Conservation (phyloP, 2,888 invertebrate genomes). For the Lasioglossum zephyrum region DNA sequence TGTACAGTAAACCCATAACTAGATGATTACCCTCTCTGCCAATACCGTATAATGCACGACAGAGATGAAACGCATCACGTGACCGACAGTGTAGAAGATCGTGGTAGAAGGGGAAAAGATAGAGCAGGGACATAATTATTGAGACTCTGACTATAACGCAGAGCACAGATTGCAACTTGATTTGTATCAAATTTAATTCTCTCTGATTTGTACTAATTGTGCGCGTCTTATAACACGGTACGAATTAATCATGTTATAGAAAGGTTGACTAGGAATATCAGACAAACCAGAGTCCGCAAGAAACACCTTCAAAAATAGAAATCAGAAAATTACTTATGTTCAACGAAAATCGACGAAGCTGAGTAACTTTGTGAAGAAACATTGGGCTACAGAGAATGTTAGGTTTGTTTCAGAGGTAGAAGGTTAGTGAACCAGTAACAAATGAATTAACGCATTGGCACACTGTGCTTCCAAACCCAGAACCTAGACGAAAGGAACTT, state of each 20-base stretch:
- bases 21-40: too few species aligned
- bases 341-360: neutral
- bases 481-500: neutral
- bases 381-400: neutral
- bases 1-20: too few species aligned
- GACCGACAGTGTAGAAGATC: too few species aligned
- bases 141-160: too few species aligned
- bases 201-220: too few species aligned
- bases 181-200: too few species aligned
- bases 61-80: too few species aligned
- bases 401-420: neutral
- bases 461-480: neutral
- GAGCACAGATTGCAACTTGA: too few species aligned
- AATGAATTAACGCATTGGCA: neutral
- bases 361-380: neutral
- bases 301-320: neutral
- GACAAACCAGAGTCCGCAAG: neutral
- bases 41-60: too few species aligned
- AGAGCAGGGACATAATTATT: too few species aligned
- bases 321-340: neutral
- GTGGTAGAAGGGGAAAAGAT: too few species aligned
- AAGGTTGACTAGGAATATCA: neutral
- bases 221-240: too few species aligned
- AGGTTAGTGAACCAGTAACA: neutral
- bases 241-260: neutral